Evolutionary conservation across 2,888 invertebrate genomes (phyloP), one percentile per base, ranked within the genome.

Genomic region (Drosophila algonquin): DNA sequence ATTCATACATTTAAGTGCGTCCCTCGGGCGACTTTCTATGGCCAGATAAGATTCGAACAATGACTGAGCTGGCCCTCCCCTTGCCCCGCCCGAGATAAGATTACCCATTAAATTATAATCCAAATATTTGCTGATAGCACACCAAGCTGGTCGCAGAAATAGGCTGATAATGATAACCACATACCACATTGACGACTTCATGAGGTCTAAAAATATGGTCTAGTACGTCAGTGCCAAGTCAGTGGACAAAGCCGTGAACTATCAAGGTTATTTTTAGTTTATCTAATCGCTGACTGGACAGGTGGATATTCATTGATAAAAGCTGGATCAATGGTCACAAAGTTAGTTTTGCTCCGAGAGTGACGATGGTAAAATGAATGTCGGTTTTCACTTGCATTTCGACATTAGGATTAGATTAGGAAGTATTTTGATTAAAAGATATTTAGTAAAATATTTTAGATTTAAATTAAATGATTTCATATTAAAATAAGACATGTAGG

Each of bases 91-190:
- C 24, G 4, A 4, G 71, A 72, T 72, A 54, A 72, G 71, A 72
- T 77, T 69, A 63, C 14, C 80, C 61, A 69, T 73, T 63, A 50
- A 74, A 74, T 72, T 72, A 65, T 74, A 58, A 74, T 72, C 50
- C 58, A 46, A 51, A 67, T 54, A 74, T 21, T 55, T 21, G 35
- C 45, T 53, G 45, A 46, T 46, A 44, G 24, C 35, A 24, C 46
- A 52, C 30, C 9, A 4, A 53, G 21, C 55, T 44, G 24, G 35
- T 61, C 30, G 45, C 61, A 35, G 30, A 51, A 54, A 24, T 18
- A 47, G 16, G 16, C 21, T 30, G 30, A 30, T 30, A 30, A 10
- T 56, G 68, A 67, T 74, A 69, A 61, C 24, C 24, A 24, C 40
- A 40, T n/a, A 21, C 21, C 30, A 9, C 32, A 32, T 61, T 24